Percentiles rank a stretch among this genome's conserved stretches.
phyloP scores from a whole-genome alignment of 2,888 invertebrate species.

The Therioaphis trifolii region DNA sequence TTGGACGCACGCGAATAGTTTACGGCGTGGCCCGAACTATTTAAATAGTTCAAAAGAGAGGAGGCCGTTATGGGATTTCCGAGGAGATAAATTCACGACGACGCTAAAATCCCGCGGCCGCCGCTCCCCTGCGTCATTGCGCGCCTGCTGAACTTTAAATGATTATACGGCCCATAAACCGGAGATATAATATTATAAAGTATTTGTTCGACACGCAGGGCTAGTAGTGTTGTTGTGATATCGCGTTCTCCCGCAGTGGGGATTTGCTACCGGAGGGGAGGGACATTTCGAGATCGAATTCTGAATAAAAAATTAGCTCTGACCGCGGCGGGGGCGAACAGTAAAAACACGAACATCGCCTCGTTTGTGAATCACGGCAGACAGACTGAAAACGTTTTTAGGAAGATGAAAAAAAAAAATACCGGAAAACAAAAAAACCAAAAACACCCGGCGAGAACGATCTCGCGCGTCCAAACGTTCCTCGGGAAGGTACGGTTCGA shows the following conservation, averaged over 20 bases:
- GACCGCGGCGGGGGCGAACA: no score
- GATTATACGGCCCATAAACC: conserved; percentile 10
- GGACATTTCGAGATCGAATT: not conserved
- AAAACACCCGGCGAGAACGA: no score
- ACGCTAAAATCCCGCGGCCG: not conserved
- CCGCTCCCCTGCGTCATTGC: not conserved
- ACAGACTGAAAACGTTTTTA: no score
- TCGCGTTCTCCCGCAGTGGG: not conserved
- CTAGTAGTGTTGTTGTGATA: not conserved
- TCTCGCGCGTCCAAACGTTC: no score
- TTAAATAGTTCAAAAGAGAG: conserved; percentile 21
- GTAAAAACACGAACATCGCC: no score
- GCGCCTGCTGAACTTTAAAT: no score
- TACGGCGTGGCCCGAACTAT: not conserved
- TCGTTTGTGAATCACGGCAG: no score
- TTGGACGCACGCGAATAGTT: conserved; percentile 14
- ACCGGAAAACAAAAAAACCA: no score
- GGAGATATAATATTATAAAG: not conserved
- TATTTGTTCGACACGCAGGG: no score
- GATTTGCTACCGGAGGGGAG: not conserved
- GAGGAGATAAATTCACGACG: conserved; percentile 17
- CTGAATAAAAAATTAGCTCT: not conserved
- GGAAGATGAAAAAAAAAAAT: no score
- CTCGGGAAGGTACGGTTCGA: no score
- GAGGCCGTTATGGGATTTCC: conserved; percentile 13